Evolutionary conservation across 2,113 vertebrate species (phyloP).

Genomic region (Mustela lutreola): DNA sequence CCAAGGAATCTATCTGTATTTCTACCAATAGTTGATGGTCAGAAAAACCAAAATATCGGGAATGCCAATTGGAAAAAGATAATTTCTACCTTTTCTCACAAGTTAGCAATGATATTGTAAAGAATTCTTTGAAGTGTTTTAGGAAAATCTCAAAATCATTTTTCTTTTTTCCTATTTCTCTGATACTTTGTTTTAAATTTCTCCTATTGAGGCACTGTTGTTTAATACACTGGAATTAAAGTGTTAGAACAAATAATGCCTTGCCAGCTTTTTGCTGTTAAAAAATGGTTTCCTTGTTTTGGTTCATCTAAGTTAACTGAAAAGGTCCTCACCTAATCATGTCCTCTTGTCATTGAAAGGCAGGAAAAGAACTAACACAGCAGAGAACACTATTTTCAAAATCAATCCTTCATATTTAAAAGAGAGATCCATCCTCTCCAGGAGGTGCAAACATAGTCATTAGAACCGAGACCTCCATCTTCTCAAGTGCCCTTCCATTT

Average conservation of each 20-base stretch:
- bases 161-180: slow-evolving; percentile 28
- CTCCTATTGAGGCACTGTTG: background rate
- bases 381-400: slow-evolving; percentile 77
- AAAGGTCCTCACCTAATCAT: slow-evolving; percentile 79
- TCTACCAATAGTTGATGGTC: background rate
- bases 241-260: background rate
- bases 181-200: background rate
- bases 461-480: slow-evolving; percentile 74
- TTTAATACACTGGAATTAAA: slow-evolving; percentile 26
- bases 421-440: slow-evolving; percentile 67
- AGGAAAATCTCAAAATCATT: background rate
- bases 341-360: slow-evolving; percentile 73
- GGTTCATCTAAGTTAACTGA: slow-evolving; percentile 74
- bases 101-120: background rate
- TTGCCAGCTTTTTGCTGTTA: slow-evolving; percentile 57
- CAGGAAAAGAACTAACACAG: slow-evolving; percentile 70
- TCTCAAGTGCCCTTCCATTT: slow-evolving; percentile 76
- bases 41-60: background rate
- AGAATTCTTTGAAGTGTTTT: background rate
- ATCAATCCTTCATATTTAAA: slow-evolving; percentile 82
- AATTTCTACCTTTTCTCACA: background rate
- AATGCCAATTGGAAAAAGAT: background rate
- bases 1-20: background rate
- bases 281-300: slow-evolving; percentile 77
- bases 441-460: slow-evolving; percentile 70